A percentile compares a stretch with the other conserved stretches of the same genome.
phyloP scores from a whole-genome alignment of 2,113 vertebrate species.

The Ramphastos sulfuratus region DNA sequence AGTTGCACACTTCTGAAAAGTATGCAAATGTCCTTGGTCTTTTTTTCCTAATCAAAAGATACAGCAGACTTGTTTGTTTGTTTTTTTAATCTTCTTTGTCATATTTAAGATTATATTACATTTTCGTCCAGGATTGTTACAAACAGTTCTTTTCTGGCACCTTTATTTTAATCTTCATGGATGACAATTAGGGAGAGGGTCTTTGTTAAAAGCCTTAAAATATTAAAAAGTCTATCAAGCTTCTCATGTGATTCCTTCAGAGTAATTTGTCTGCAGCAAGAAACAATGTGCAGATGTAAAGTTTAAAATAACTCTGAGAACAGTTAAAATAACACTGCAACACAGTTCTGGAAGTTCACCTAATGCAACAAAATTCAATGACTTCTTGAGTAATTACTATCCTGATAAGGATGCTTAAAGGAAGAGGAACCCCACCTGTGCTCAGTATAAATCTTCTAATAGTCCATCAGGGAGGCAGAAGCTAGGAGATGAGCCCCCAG shows the following conservation, averaged over 20 bases:
- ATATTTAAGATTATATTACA: not conserved
- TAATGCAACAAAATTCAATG: not conserved
- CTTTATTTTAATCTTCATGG: not conserved
- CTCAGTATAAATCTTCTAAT: not conserved
- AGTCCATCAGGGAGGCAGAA: not conserved
- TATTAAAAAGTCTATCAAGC: not conserved
- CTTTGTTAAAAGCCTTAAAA: not conserved
- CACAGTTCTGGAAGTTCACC: not conserved
- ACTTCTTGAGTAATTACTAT: not conserved
- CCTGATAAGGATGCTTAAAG: not conserved
- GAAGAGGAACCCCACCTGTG: not conserved
- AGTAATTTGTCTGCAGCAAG: not conserved
- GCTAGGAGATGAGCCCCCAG: not conserved
- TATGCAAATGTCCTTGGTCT: not conserved
- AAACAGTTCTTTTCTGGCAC: not conserved
- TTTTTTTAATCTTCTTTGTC: not conserved
- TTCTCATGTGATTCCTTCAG: not conserved
- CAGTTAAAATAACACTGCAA: not conserved
- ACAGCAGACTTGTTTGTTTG: too few species aligned
- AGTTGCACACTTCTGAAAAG: not conserved
- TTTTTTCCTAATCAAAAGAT: not conserved
- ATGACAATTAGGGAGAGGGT: not conserved
- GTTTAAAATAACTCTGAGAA: not conserved
- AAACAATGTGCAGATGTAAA: not conserved
- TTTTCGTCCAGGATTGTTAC: not conserved